These are phyloP conservation scores for Crocuta crocuta DNA, from an alignment of 2,113 vertebrate species.

Conservation along the genomic window DNA sequence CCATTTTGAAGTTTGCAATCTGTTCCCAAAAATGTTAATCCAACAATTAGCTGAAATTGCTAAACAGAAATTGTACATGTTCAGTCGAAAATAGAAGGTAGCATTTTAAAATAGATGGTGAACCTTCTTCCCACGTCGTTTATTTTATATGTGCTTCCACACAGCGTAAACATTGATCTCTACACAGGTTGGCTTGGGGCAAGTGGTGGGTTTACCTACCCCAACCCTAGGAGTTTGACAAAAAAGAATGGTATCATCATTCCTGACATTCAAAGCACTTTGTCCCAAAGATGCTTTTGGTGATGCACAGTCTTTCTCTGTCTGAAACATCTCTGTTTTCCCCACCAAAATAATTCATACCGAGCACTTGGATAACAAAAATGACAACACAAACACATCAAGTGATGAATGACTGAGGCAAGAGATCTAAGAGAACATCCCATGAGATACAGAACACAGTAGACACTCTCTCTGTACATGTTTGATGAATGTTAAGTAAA, in stretches of 20 bases:
- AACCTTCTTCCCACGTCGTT: conserved; percentile 86
- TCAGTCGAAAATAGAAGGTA: conserved; percentile 89
- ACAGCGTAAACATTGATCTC: conserved; percentile 87
- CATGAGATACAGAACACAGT: not conserved
- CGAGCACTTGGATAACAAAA: not conserved
- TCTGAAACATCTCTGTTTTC: conserved; percentile 15
- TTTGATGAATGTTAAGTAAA: not conserved
- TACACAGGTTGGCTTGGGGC: conserved; percentile 81
- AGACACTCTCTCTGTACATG: not conserved
- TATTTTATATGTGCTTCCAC: conserved; percentile 85
- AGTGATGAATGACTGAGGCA: not conserved
- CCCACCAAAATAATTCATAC: not conserved
- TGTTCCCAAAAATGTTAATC: conserved; percentile 92
- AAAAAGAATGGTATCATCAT: conserved; percentile 74
- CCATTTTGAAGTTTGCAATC: conserved; percentile 94
- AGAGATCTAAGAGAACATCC: not conserved
- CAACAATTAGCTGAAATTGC: conserved; percentile 92
- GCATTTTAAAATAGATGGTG: conserved; percentile 88
- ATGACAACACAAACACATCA: not conserved
- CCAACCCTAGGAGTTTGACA: conserved; percentile 74
- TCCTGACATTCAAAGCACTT: conserved; percentile 66
- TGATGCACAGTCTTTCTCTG: not conserved
- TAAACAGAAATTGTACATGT: conserved; percentile 91
- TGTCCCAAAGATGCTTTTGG: conserved; percentile 52
- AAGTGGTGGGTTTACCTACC: conserved; percentile 79